Base-by-base conservation (phyloP, 2,888 invertebrate species). In the Xylota sylvarum region DNA sequence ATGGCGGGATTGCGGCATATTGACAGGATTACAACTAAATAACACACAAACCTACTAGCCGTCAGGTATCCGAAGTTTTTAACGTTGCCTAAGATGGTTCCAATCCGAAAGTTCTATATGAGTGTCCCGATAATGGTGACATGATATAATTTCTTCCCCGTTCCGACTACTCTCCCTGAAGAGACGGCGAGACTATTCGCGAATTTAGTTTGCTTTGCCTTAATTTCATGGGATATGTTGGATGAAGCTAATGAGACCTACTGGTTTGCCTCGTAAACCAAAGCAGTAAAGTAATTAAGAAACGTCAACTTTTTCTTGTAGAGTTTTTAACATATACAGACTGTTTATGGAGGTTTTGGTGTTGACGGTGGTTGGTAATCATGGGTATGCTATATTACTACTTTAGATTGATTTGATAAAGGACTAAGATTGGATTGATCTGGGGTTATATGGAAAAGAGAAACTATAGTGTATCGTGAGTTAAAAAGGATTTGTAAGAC, bases 141-240 rank as follows among this genome's bases (percentile, higher is more conserved):
- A 67, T 67, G 58, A 72, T 72, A 58, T 64, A 50, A 67, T 67
- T 69, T 79, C 62, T 58, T 74, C 80, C 80, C 80, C 80, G 84
- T 74, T 3, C 23, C 23, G 23, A 23, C 23, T 23, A 3, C 3
- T 1, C 84, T 70, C 14, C 4, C 23, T 10, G 46, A 23, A 55
- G 19, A 62, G 81, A 55, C 62, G 67, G 73, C 79, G 79, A 84
- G 83, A 84, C 83, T n/a, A 62, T 58, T 52, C 84, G 84, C 84
- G 80, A 80, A 64, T 74, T 56, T 50, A n/a, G 40, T 65, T 50
- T 23, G 48, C 60, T 27, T 35, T 19, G 72, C 23, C 19, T 43
- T 40, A 6, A 14, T 52, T 46, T 60, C 60, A 60, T 56, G 64
- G 48, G 17, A 40, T 43, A 48, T 7, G 37, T 46, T 30, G 58